Base-by-base conservation (phyloP, 2,113 vertebrate genomes). In the Pelvicachromis taeniatus region DNA sequence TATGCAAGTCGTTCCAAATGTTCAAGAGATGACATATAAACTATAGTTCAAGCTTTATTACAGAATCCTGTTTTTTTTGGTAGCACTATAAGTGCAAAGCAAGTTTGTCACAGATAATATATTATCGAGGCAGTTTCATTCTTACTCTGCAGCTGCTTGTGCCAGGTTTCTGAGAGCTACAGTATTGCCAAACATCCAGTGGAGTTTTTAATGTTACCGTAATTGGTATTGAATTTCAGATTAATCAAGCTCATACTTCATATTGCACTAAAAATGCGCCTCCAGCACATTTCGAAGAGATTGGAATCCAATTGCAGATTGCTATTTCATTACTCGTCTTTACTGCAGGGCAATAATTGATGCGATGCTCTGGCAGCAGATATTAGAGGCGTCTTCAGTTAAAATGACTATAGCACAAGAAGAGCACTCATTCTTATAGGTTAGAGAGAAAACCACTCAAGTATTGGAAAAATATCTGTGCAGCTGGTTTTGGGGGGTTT, bases 201-300 rank as follows among this genome's bases (percentile, higher is more conserved):
- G 84, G 87, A 78, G 33, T 73, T 88, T 55, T 84, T 85, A 91
- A 91, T 90, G 78, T 84, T 86, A 79, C 89, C 85, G 54, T 90
- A 93, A 93, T 87, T 88, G 81, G 53, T 85, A 89, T 92, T 89
- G 83, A 82, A 90, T 93, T 93, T 89, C 35, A 92, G 88, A 91
- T 90, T 90, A 91, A 94, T 95, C 87, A 90, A 82, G 75, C 73
- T 91, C 86, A 54, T 87, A 87, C 87, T 83, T 83, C 84, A 87
- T 82, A 85, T 90, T 81, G 77, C 42, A 14, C 42, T 77, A 73
- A 88, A 92, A 91, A 91, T 91, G 91, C 85, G 55, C 81, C 70
- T 90, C 11, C 84, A 84, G 91, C 92, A 90, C 91, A 87, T 89
- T 92, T 77, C 10, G 26, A 85, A 85, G 83, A 83, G 84, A 86